Conservation (phyloP, 2,797 vertebrate species). For the Tragopan temminckii region DNA sequence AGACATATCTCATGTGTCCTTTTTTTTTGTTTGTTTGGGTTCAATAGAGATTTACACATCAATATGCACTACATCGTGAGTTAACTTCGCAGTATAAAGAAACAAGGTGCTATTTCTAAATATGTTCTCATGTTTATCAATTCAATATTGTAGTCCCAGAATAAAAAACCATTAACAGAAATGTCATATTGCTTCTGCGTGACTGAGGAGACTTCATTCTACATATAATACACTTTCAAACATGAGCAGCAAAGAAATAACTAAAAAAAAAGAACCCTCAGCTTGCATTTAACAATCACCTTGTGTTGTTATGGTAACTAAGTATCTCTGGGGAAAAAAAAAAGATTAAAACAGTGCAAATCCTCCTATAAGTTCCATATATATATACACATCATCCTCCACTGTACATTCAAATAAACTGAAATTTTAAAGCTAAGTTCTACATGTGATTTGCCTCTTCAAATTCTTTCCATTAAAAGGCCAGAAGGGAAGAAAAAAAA, state of each 20-base stretch:
- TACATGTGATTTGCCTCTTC: neutral
- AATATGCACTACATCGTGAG: neutral
- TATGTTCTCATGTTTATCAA: neutral
- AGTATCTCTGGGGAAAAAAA: neutral
- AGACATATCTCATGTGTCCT: rapidly evolving
- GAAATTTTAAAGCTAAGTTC: neutral
- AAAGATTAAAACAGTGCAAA: neutral
- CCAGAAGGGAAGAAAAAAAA: neutral
- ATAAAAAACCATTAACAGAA: neutral
- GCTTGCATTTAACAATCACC: neutral
- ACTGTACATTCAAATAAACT: neutral
- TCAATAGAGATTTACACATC: neutral
- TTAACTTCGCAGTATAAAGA: neutral
- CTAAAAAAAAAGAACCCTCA: neutral
- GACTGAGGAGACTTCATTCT: neutral
- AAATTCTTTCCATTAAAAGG: neutral
- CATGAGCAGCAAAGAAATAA: neutral
- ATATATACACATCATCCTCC: rapidly evolving
- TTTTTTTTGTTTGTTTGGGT: neutral
- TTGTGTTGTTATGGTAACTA: constrained; percentile 66
- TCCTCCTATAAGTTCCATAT: neutral
- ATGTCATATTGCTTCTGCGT: neutral
- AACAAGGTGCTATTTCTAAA: neutral
- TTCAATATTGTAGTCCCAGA: neutral
- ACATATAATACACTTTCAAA: neutral